phyloP scores from a whole-genome alignment of 92 coral and sea anemone species.

The Porites divaricata region DNA sequence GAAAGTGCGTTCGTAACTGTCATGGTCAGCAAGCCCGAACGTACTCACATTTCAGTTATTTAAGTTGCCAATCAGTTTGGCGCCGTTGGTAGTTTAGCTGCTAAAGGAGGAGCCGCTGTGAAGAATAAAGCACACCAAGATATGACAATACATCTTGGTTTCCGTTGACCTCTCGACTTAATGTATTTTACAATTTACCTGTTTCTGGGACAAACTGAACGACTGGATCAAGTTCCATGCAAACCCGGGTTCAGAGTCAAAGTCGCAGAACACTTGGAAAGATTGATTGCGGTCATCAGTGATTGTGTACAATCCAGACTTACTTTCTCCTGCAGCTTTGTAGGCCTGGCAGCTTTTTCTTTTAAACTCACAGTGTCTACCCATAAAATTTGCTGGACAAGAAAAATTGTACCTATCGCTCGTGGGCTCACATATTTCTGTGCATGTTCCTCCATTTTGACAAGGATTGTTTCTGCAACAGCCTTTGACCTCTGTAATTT shows the following conservation, averaged over 20 bases:
- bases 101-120: no score
- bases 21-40: no score
- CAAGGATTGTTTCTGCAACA: constrained; percentile 23
- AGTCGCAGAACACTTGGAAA: constrained; percentile 4
- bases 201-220: constrained; percentile 4
- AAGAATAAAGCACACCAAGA: no score
- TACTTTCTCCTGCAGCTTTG: background rate
- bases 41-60: no score
- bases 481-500: constrained; percentile 9
- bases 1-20: no score
- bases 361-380: constrained; percentile 20
- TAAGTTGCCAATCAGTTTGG: no score
- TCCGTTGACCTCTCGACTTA: no score
- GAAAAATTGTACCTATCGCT: constrained; percentile 13
- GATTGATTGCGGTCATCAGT: background rate
- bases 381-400: constrained; percentile 11
- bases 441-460: constrained; percentile 29
- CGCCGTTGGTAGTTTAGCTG: no score
- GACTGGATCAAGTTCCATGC: constrained; percentile 18
- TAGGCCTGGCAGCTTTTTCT: constrained; percentile 17
- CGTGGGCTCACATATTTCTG: constrained; percentile 20
- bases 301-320: background rate
- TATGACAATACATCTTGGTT: no score
- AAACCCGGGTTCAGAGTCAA: constrained; percentile 14
- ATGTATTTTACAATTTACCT: background rate